Base-by-base conservation (phyloP, 1,140 invertebrate species). In the Brachionus angularis region DNA sequence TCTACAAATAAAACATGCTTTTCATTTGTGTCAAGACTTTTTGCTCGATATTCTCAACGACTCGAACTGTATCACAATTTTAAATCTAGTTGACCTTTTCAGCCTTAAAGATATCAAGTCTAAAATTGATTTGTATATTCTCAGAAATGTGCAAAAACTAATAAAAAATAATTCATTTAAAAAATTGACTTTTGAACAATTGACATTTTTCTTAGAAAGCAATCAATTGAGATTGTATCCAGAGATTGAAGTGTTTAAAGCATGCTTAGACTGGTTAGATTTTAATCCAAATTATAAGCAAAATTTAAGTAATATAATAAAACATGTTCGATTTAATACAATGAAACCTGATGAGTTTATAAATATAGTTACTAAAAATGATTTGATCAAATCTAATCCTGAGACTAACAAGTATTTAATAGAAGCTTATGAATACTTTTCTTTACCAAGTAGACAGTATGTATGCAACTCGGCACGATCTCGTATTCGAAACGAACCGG, bases 71-170 rank as follows among this genome's bases (percentile, higher is more conserved):
- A 76, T 80, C 23, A 77, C 79, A 55, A 76, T 80, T 72, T 67
- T 81, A 2, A 80, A 80, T 73, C 67, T 80, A 8, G 75, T 78
- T 10, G 78, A 81, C 42, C 72, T 80, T 16, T 81, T 79, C 69
- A 75, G 76, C 29, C 70, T 81, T 25, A 27, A n/a, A 29, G 2
- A 5, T 10, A 10, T 70, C 5, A 39, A 18, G 3, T 8, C 10
- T 3, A 42, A 36, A 50, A 70, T 70, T 27, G 46, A 70, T 36
- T 12, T 1, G 27, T 70, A 52, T 44, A 50, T 70, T 23, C 31
- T 70, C 5, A 29, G 33, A 36, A 52, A 70, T 70, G 50, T 70
- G 29, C 3, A 8, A 14, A 21, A 52, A 50, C 21, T 70, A n/a
- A 29, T 50, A 34, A 3, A 18, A 50, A 70, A 70, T 53, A 21